Conservation (phyloP, 2,797 vertebrate genomes). For the Monodelphis domestica region DNA sequence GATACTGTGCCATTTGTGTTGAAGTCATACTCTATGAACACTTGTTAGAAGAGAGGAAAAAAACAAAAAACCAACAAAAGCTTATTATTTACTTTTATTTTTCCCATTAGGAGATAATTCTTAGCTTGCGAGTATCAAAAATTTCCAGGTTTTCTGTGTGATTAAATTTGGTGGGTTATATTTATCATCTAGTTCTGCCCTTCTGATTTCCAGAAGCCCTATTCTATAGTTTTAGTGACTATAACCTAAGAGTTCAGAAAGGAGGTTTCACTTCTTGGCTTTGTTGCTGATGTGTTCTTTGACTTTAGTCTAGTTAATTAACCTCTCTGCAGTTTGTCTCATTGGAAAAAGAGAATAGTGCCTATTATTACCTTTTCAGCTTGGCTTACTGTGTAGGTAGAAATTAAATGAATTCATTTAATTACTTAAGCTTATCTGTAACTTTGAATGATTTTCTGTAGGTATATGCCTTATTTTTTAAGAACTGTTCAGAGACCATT, state of each 20-base stretch:
- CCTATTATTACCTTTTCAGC: constrained; percentile 21
- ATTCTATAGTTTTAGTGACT: neutral
- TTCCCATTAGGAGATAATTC: neutral
- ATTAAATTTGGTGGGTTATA: neutral
- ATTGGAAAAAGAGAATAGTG: constrained; percentile 1
- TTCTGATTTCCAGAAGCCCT: neutral
- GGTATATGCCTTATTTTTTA: neutral
- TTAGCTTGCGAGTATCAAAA: neutral
- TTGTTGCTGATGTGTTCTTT: constrained; percentile 5
- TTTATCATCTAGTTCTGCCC: neutral
- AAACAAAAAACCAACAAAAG: neutral
- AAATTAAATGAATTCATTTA: constrained; percentile 43
- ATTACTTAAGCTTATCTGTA: constrained; percentile 42
- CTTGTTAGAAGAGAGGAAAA: neutral
- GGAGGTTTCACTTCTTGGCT: constrained; percentile 9
- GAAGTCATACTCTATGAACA: neutral
- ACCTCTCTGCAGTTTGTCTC: constrained; percentile 27
- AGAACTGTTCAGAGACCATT: constrained; percentile 11
- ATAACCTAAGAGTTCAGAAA: neutral
- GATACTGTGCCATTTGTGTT: neutral
- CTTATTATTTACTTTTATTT: neutral
- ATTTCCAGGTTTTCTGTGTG: neutral
- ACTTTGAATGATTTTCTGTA: constrained; percentile 24
- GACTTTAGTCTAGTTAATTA: neutral
- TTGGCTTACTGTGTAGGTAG: neutral